Evolutionary conservation across 2,113 vertebrate genomes (phyloP).

Genomic region (Cryptotis parvus): DNA sequence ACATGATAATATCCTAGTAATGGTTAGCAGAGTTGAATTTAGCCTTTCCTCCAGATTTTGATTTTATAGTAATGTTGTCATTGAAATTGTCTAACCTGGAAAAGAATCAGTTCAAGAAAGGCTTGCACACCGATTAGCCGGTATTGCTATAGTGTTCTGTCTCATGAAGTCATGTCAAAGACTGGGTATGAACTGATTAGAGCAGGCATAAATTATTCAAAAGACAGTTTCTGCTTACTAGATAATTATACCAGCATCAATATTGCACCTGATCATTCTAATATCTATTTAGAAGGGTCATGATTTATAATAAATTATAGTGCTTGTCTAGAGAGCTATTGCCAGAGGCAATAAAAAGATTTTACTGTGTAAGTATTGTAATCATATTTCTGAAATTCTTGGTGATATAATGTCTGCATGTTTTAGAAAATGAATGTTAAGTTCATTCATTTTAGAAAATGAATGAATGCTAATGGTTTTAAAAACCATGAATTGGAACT

Average conservation of each 20-base stretch:
- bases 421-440: conserved; percentile 43
- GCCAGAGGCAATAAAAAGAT: conserved; percentile 7
- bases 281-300: neutral
- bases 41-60: conserved; percentile 40
- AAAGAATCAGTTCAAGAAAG: neutral
- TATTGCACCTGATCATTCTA: conserved; percentile 10
- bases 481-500: conserved; percentile 42
- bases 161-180: conserved; percentile 31
- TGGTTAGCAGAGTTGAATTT: neutral
- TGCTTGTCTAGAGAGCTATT: conserved; percentile 16
- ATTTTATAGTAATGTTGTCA: conserved; percentile 36
- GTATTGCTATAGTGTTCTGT: neutral
- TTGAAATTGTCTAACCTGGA: neutral
- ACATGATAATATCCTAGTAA: neutral
- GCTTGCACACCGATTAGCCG: neutral
- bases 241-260: conserved; percentile 5
- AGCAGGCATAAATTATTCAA: conserved; percentile 22
- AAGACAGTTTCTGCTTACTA: conserved; percentile 18
- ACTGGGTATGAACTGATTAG: neutral
- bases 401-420: neutral
- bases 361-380: neutral
- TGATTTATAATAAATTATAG: conserved; percentile 20
- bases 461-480: too few species aligned
- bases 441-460: too few species aligned
- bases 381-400: neutral